phyloP scores from a whole-genome alignment of 2,113 vertebrate genomes.

The Nyctereutes procyonoides region DNA sequence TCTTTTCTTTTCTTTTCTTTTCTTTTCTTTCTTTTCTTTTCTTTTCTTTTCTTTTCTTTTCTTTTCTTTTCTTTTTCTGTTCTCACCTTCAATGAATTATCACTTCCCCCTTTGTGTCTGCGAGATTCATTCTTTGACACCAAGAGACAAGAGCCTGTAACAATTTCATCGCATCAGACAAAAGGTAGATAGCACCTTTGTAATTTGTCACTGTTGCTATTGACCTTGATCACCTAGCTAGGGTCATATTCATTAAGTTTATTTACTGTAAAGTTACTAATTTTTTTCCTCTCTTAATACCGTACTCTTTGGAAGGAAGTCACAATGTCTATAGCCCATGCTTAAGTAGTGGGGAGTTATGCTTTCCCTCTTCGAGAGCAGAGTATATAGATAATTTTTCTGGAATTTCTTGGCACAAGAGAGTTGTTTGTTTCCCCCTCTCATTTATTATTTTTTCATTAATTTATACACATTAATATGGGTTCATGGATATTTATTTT shows the following conservation, averaged over 20 bases:
- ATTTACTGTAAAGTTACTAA: background rate
- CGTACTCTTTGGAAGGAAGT: background rate
- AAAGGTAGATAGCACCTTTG: background rate
- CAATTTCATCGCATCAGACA: background rate
- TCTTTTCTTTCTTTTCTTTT: too few relatives aligned
- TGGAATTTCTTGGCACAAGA: background rate
- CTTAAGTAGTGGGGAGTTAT: background rate
- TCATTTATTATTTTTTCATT: background rate
- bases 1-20: too few relatives aligned
- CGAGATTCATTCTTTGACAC: background rate
- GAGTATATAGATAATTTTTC: background rate
- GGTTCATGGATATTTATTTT: background rate
- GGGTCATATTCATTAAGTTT: background rate
- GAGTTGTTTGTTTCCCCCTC: background rate
- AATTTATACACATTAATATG: background rate
- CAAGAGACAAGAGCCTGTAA: background rate
- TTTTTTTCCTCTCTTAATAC: background rate
- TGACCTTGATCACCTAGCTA: background rate
- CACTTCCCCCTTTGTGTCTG: background rate
- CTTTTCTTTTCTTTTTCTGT: background rate
- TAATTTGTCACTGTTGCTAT: background rate
- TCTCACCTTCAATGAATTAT: background rate
- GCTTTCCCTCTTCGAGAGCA: background rate
- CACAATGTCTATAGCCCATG: background rate
- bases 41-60: too few relatives aligned